A percentile compares a stretch with the other conserved stretches of the same genome.
phyloP scores from a whole-genome alignment of 1,140 invertebrate species.

The Euwallacea similis region DNA sequence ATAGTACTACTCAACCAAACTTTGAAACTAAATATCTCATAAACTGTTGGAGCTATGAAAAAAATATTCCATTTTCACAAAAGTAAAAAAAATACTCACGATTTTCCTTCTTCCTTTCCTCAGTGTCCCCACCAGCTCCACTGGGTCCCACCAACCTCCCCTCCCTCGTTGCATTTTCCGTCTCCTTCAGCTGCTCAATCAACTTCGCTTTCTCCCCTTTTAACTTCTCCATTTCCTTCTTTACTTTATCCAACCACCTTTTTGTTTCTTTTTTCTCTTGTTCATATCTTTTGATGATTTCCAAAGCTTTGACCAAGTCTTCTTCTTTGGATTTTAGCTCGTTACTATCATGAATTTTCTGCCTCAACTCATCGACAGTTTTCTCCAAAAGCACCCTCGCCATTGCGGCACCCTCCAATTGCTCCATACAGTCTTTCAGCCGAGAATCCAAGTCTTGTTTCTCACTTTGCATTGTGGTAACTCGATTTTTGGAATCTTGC shows the following conservation, averaged over 20 bases:
- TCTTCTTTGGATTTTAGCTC: constrained; percentile 25
- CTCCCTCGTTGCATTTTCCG: not conserved
- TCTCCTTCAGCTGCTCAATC: not conserved
- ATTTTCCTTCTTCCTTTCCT: too few relatives aligned
- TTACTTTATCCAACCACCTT: constrained; percentile 28
- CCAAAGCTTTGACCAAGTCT: not conserved
- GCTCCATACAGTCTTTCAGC: not conserved
- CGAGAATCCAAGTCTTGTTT: not conserved
- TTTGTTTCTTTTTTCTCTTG: constrained; percentile 26
- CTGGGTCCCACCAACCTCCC: too few relatives aligned
- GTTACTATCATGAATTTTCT: not conserved
- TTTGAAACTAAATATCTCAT: too few relatives aligned
- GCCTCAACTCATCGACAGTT: constrained; percentile 1
- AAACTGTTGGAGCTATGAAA: too few relatives aligned
- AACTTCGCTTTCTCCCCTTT: constrained; percentile 26
- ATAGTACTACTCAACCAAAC: too few relatives aligned
- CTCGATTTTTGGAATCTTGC: not conserved
- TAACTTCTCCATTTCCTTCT: constrained; percentile 27
- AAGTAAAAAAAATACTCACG: too few relatives aligned
- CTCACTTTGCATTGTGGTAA: not conserved
- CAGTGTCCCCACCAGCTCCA: too few relatives aligned
- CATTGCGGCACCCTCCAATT: not conserved
- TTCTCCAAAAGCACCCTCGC: not conserved
- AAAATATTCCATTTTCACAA: too few relatives aligned
- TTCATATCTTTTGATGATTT: constrained; percentile 9